phyloP scores from a whole-genome alignment of 2,888 invertebrate species.

The Cacoxenus indagator region DNA sequence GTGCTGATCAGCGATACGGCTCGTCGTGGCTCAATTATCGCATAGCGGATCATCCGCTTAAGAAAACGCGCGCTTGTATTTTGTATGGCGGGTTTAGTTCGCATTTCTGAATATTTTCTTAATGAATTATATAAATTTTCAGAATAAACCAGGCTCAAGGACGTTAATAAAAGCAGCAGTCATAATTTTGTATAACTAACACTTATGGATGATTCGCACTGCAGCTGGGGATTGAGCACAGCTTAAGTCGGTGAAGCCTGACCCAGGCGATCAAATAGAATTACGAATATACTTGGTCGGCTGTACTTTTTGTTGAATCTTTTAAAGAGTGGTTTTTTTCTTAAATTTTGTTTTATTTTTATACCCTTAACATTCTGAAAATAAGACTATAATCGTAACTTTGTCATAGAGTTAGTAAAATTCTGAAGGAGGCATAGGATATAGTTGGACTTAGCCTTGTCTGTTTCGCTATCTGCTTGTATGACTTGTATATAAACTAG shows the following conservation, averaged over 20 bases:
- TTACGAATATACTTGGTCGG: too few relatives aligned
- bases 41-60: constrained; percentile 5
- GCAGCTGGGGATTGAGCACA: neutral
- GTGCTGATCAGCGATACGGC: neutral
- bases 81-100: neutral
- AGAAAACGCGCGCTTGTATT: neutral
- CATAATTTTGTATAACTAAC: neutral
- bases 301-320: too few relatives aligned
- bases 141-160: neutral
- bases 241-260: neutral
- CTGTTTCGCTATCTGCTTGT: too few relatives aligned
- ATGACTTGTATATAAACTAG: too few relatives aligned
- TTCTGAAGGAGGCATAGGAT: too few relatives aligned
- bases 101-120: neutral
- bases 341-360: too few relatives aligned
- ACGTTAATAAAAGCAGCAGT: neutral
- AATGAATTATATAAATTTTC: neutral
- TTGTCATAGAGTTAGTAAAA: too few relatives aligned
- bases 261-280: neutral
- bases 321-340: too few relatives aligned
- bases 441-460: too few relatives aligned
- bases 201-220: neutral
- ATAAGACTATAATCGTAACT: too few relatives aligned
- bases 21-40: neutral
- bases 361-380: too few relatives aligned